A percentile compares a stretch with the other conserved stretches of the same genome.
Evolutionary conservation across 2,888 invertebrate species (phyloP).

Genomic region (Syritta pipiens): DNA sequence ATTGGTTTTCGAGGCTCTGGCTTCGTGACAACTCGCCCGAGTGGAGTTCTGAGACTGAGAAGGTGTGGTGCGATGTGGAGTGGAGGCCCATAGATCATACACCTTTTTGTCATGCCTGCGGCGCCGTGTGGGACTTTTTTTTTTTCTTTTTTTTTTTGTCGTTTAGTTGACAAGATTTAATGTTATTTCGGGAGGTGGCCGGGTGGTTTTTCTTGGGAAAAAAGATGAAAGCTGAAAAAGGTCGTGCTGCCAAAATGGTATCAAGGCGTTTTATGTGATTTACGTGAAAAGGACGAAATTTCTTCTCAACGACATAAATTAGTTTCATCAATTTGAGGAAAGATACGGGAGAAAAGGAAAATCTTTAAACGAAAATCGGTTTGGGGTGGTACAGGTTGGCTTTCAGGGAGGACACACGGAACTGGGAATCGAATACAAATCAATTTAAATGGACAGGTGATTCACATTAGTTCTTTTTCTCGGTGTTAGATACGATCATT

Average conservation of each 20-base stretch:
- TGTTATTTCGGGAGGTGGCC: conserved; percentile 13
- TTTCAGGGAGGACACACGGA: too few relatives aligned
- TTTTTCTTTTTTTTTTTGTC: background rate
- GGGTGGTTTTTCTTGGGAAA: background rate
- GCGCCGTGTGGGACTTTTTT: conserved; percentile 6
- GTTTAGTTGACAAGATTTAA: conserved; percentile 3
- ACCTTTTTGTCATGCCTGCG: conserved; percentile 30
- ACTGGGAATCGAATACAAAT: too few relatives aligned
- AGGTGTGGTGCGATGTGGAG: too few relatives aligned
- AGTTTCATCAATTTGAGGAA: conserved; percentile 5
- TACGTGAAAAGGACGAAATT: conserved; percentile 35
- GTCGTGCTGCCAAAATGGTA: conserved; percentile 26
- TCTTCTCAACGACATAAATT: conserved; percentile 3
- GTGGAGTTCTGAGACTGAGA: conserved; percentile 2
- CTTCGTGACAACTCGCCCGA: conserved; percentile 17
- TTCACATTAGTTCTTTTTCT: too few relatives aligned
- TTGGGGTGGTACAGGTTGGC: too few relatives aligned
- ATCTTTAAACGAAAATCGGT: background rate
- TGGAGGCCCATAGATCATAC: conserved; percentile 30
- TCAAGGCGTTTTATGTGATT: conserved; percentile 37
- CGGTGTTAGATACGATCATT: too few relatives aligned
- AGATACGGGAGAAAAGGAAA: background rate
- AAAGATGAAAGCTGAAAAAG: conserved; percentile 25
- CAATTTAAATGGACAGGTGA: too few relatives aligned
- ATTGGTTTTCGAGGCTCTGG: conserved; percentile 17